phyloP scores from a whole-genome alignment of 2,888 invertebrate genomes.

The Xanthorhoe designata region DNA sequence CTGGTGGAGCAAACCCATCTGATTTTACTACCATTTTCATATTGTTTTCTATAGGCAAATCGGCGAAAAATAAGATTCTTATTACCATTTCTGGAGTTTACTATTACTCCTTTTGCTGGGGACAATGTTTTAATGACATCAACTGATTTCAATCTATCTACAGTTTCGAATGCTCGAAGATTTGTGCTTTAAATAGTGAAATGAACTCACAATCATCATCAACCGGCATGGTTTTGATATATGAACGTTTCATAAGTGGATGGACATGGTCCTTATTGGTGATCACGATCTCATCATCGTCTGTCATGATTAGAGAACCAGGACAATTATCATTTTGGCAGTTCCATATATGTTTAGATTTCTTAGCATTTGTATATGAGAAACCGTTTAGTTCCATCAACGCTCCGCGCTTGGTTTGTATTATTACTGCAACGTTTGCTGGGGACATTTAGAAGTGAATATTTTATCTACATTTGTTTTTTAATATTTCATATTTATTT shows the following conservation, averaged over 20 bases:
- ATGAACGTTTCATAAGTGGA: slow-evolving; percentile 33
- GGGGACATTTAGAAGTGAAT: not conserved
- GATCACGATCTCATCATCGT: slow-evolving; percentile 52
- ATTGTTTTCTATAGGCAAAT: slow-evolving; percentile 59
- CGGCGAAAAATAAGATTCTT: slow-evolving; percentile 58
- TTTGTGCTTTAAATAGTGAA: not conserved
- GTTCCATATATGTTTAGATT: slow-evolving; percentile 51
- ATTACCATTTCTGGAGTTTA: slow-evolving; percentile 60
- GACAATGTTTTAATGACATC: slow-evolving; percentile 2
- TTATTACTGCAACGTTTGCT: slow-evolving; percentile 16
- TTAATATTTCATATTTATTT: too few relatives aligned
- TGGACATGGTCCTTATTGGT: slow-evolving; percentile 41
- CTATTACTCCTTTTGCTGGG: slow-evolving; percentile 50
- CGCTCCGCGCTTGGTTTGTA: slow-evolving; percentile 12
- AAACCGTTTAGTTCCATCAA: slow-evolving; percentile 25
- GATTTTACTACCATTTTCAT: slow-evolving; percentile 44
- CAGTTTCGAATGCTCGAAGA: not conserved
- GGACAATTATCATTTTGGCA: slow-evolving; percentile 50
- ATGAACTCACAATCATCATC: slow-evolving; percentile 18
- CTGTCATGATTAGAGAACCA: slow-evolving; percentile 52
- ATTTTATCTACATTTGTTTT: too few relatives aligned
- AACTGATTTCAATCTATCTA: not conserved
- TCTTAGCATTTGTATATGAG: slow-evolving; percentile 49
- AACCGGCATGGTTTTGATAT: slow-evolving; percentile 12
- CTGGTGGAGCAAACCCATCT: slow-evolving; percentile 62